These are phyloP conservation scores for Hypocryptadius cinnamomeus DNA, from an alignment of 2,113 vertebrate species.

Conservation along the genomic window DNA sequence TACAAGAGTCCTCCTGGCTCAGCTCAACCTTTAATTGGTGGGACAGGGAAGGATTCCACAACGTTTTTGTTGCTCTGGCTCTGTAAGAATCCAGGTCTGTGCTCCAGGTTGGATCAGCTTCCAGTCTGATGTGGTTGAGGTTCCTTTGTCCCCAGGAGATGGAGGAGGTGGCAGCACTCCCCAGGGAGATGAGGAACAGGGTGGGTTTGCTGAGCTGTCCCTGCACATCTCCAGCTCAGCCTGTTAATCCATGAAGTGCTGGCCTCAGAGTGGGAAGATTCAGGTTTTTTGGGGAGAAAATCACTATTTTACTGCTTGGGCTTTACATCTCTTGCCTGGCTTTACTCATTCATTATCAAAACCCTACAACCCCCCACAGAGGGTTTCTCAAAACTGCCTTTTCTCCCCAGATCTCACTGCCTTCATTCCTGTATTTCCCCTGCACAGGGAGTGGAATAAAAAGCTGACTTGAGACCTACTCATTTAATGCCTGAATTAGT, in stretches of 20 bases:
- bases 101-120: neutral
- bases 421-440: neutral
- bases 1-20: neutral
- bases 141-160: neutral
- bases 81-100: neutral
- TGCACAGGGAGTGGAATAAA: neutral
- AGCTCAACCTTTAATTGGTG: neutral
- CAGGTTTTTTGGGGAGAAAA: neutral
- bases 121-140: accelerated
- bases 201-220: neutral
- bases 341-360: neutral
- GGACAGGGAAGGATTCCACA: neutral
- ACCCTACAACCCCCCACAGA: neutral
- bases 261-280: neutral
- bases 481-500: slow-evolving; percentile 17
- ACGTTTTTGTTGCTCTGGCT: accelerated
- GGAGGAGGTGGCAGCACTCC: neutral
- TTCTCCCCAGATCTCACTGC: neutral
- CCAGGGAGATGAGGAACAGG: accelerated
- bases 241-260: neutral
- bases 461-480: neutral
- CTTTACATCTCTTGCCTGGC: neutral
- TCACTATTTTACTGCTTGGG: accelerated
- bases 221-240: neutral
- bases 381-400: neutral